phyloP scores from a whole-genome alignment of 2,888 invertebrate species.

The Sympetrum striolatum region DNA sequence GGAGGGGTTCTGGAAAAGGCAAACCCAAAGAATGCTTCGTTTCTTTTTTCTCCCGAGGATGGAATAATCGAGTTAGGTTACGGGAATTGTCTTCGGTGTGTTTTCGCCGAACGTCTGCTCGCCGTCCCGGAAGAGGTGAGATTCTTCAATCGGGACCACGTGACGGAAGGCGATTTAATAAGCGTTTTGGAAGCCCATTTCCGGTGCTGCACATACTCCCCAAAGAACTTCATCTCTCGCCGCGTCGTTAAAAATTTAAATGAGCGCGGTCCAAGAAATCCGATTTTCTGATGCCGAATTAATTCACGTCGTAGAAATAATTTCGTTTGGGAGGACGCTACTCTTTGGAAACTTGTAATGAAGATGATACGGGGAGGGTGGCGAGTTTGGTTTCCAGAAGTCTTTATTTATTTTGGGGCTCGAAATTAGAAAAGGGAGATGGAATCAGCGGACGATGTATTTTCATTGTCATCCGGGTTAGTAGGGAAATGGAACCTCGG shows the following conservation, averaged over 20 bases:
- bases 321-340: conserved; percentile 1
- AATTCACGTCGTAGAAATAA: conserved; percentile 21
- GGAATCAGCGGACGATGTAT: conserved; percentile 14
- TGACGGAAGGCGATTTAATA: background rate
- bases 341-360: conserved; percentile 28
- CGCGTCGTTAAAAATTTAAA: conserved; percentile 30
- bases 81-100: conserved; percentile 1
- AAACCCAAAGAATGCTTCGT: background rate
- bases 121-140: background rate
- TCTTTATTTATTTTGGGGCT: conserved; percentile 30
- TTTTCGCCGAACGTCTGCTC: background rate
- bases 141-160: background rate
- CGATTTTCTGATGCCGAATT: conserved; percentile 30
- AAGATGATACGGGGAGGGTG: conserved; percentile 6
- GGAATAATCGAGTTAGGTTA: conserved; percentile 35
- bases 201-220: conserved; percentile 5
- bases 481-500: background rate
- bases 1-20: background rate
- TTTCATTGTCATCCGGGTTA: conserved; percentile 21
- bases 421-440: background rate
- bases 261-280: conserved; percentile 18
- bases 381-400: conserved; percentile 2
- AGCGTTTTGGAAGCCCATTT: background rate
- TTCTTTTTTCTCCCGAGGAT: background rate
- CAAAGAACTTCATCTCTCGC: background rate